A percentile compares a stretch with the other conserved stretches of the same genome.
Evolutionary conservation across 2,797 vertebrate genomes (phyloP).

Genomic region (Rhinophrynus dorsalis): DNA sequence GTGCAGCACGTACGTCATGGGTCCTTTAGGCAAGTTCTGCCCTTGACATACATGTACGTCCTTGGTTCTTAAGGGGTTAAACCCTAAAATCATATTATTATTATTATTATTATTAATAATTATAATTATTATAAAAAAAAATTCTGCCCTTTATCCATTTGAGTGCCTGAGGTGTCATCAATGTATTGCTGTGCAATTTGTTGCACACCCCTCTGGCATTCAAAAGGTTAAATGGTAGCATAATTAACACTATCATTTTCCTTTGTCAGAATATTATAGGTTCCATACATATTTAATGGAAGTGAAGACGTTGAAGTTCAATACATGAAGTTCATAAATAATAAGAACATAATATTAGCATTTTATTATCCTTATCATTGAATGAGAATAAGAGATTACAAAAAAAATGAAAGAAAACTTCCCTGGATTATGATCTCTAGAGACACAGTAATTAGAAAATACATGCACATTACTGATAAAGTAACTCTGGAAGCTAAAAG

Average conservation of each 20-base stretch:
- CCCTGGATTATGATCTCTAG: neutral
- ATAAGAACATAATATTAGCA: slow-evolving; percentile 20
- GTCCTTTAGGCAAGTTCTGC: too few relatives aligned
- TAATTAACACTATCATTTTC: slow-evolving; percentile 23
- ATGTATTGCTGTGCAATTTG: too few relatives aligned
- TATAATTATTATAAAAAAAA: too few relatives aligned
- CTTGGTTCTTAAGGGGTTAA: too few relatives aligned
- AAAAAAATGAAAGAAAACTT: neutral
- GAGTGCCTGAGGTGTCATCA: too few relatives aligned
- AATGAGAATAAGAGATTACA: neutral
- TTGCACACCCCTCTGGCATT: neutral
- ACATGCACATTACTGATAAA: neutral
- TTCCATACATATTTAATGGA: slow-evolving; percentile 11
- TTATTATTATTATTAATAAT: too few relatives aligned
- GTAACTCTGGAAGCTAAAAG: slow-evolving; percentile 3
- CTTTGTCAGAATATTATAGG: neutral
- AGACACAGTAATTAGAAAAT: slow-evolving; percentile 8
- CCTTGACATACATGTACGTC: too few relatives aligned
- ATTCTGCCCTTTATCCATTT: too few relatives aligned
- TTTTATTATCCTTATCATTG: neutral
- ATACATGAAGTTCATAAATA: slow-evolving; percentile 27
- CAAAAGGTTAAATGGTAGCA: neutral
- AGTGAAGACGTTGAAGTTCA: neutral
- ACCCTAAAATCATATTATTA: too few relatives aligned
- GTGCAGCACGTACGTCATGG: too few relatives aligned